Conservation (phyloP, 2,113 vertebrate genomes). For the Antechinus stuartii region DNA sequence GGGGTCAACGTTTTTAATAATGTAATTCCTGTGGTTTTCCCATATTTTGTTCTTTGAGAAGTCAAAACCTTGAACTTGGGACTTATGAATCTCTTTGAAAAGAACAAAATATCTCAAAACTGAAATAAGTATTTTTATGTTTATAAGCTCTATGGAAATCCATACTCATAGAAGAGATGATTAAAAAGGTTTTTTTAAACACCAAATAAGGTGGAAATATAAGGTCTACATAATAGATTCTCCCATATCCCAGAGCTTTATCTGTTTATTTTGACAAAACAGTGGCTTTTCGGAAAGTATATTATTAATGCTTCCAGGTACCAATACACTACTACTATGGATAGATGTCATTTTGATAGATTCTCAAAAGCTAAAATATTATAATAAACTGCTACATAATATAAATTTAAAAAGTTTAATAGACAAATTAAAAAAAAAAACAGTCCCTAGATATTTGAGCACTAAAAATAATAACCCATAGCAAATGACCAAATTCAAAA, state of each 20-base stretch:
- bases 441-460: neutral
- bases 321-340: too few relatives aligned
- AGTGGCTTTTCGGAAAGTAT: rapidly evolving
- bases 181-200: neutral
- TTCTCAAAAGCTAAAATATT: neutral
- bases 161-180: neutral
- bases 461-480: rapidly evolving
- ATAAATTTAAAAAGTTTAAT: rapidly evolving
- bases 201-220: too few relatives aligned
- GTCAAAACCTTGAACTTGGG: conserved; percentile 51
- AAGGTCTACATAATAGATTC: neutral
- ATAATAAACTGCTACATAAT: rapidly evolving
- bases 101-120: neutral
- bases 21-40: conserved; percentile 66
- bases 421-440: neutral
- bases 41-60: conserved; percentile 71
- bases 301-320: rapidly evolving
- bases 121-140: conserved; percentile 67
- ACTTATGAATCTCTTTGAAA: neutral
- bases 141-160: neutral
- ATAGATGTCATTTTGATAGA: neutral
- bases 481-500: neutral
- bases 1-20: conserved; percentile 64
- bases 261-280: neutral
- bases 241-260: neutral